Conservation (phyloP, 2,888 invertebrate genomes). For the Syrista parreyssii region DNA sequence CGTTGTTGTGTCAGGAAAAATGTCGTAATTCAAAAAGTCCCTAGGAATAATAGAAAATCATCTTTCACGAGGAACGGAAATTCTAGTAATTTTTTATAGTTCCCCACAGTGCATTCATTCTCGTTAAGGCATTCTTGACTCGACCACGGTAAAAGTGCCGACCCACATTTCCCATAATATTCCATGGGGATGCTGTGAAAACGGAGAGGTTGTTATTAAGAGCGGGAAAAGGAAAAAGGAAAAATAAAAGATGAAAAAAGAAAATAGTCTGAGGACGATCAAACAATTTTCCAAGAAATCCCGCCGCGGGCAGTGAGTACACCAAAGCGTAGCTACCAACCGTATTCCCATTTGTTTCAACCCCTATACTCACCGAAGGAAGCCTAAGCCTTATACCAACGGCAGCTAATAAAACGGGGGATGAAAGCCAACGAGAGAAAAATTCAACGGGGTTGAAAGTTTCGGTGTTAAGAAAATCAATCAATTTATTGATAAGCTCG, state of each 20-base stretch:
- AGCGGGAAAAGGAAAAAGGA: not conserved
- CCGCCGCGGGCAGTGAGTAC: not conserved
- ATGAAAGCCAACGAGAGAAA: not conserved
- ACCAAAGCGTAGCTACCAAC: not conserved
- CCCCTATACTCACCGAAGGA: not conserved
- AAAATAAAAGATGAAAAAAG: not conserved
- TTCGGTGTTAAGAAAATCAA: constrained; percentile 9
- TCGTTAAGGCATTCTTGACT: not conserved
- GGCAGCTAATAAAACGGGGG: not conserved
- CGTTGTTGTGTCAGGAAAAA: not conserved
- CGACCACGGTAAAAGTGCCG: not conserved
- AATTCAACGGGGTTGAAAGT: not conserved
- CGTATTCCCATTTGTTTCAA: not conserved
- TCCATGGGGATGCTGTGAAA: not conserved
- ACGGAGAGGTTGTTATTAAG: not conserved
- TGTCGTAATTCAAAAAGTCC: not conserved
- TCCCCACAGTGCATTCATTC: not conserved
- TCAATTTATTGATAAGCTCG: not conserved
- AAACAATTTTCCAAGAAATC: not conserved
- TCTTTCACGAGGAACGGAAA: not conserved
- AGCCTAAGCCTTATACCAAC: not conserved
- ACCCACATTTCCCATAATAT: not conserved
- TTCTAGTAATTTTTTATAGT: not conserved
- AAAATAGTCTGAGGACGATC: not conserved
- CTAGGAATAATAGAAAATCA: not conserved